These are phyloP conservation scores for Amiota communis DNA, from an alignment of 2,888 invertebrate genomes.

Conservation along the genomic window DNA sequence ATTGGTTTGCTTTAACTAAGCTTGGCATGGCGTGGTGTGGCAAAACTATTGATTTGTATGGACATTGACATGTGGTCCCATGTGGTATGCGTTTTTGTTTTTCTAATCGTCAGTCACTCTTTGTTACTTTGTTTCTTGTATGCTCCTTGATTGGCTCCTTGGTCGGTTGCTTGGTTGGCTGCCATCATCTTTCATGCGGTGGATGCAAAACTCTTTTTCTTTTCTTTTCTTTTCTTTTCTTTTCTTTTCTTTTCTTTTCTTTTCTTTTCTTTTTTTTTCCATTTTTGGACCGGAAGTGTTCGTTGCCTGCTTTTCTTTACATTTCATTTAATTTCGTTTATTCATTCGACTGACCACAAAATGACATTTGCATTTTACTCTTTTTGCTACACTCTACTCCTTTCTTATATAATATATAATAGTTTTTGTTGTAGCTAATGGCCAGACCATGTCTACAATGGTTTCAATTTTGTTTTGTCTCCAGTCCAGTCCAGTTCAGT, in stretches of 20 bases:
- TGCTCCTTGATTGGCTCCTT: not conserved
- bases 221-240: slow-evolving; percentile 38
- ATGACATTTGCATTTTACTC: slow-evolving; percentile 67
- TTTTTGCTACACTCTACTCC: not conserved
- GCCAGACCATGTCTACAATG: not conserved
- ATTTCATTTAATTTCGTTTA: slow-evolving; percentile 68
- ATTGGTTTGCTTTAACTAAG: no score
- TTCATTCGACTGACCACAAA: slow-evolving; percentile 71
- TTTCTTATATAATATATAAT: not conserved
- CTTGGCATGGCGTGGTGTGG: not conserved
- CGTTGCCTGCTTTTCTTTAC: slow-evolving; percentile 46
- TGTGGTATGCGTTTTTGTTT: slow-evolving; percentile 49
- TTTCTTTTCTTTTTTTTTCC: slow-evolving; percentile 40
- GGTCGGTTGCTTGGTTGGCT: slow-evolving; percentile 16
- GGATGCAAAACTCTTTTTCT: no score
- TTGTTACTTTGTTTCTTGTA: not conserved
- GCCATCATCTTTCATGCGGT: slow-evolving; percentile 43
- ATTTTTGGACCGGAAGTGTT: slow-evolving; percentile 21
- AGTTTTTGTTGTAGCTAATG: not conserved
- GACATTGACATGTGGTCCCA: slow-evolving; percentile 64
- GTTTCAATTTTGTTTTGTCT: not conserved
- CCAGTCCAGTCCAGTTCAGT: no score
- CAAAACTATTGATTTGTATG: slow-evolving; percentile 54
- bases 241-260: not conserved
- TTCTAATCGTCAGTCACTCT: slow-evolving; percentile 23